These are phyloP conservation scores for Lasioglossum malachurum DNA, from an alignment of 2,888 invertebrate genomes.

Conservation along the genomic window DNA sequence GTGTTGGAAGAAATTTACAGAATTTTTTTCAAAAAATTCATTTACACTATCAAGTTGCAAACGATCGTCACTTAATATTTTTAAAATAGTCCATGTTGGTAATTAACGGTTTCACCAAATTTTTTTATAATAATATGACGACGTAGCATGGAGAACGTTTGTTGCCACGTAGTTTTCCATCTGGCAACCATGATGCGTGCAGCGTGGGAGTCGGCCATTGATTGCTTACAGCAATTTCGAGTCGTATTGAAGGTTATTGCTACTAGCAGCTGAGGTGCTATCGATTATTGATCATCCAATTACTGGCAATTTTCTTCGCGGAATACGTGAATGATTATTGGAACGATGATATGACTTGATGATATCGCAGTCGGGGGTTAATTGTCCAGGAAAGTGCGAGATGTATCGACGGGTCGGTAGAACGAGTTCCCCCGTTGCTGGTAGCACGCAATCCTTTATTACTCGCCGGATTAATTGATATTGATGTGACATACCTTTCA, in stretches of 20 bases:
- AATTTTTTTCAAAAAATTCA: not conserved
- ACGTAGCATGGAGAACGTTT: not conserved
- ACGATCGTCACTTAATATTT: not conserved
- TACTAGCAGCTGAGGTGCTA: not conserved
- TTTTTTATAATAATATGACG: not conserved
- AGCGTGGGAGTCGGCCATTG: not conserved
- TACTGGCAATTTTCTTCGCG: conserved; percentile 60
- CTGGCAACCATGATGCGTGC: not conserved
- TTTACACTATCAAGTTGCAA: not conserved
- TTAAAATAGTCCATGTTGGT: not conserved
- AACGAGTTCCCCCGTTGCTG: conserved; percentile 61
- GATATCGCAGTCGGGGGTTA: conserved; percentile 61
- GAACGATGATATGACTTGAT: conserved; percentile 57
- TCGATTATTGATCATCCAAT: conserved; percentile 62
- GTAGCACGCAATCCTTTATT: conserved; percentile 75
- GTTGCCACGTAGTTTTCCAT: not conserved
- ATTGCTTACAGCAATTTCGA: conserved; percentile 2
- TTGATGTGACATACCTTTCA: conserved; percentile 74
- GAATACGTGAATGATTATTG: conserved; percentile 42
- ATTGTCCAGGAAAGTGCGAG: conserved; percentile 58
- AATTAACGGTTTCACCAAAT: not conserved
- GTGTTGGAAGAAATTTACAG: no score
- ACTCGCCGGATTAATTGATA: conserved; percentile 76
- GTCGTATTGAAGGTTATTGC: conserved; percentile 12
- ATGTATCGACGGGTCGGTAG: conserved; percentile 64